Conservation (phyloP, 2,113 vertebrate genomes). For the Boulengeromyrus knoepffleri region DNA sequence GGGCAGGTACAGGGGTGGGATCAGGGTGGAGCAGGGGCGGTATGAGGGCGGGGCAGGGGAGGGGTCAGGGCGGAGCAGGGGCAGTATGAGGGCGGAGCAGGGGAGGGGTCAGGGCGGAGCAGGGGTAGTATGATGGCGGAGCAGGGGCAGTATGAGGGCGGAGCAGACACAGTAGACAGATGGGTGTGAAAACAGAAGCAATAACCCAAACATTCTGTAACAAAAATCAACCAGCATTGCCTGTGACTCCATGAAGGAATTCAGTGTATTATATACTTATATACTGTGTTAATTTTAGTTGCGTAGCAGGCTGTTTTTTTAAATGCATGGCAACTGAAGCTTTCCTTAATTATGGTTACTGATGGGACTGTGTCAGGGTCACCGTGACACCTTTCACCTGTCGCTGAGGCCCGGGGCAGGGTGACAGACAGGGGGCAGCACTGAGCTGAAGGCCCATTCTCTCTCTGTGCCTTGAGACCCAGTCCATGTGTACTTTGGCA, state of each 20-base stretch:
- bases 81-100: too few relatives aligned
- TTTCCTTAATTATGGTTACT: neutral
- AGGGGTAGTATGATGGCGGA: too few relatives aligned
- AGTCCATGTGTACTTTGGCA: conserved; percentile 17
- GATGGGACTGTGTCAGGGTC: neutral
- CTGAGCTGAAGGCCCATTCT: neutral
- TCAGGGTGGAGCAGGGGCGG: too few relatives aligned
- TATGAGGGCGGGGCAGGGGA: too few relatives aligned
- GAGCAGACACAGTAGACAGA: too few relatives aligned
- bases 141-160: conserved; percentile 18
- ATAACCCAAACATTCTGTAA: neutral
- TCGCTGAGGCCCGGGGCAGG: neutral
- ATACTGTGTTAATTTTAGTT: neutral
- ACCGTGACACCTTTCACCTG: neutral
- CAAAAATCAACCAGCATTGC: neutral
- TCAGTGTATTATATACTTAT: neutral
- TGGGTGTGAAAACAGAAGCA: neutral
- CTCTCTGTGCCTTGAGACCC: neutral
- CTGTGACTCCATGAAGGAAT: neutral
- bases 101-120: too few relatives aligned
- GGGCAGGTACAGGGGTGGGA: too few relatives aligned
- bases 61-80: too few relatives aligned
- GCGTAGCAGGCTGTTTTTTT: neutral
- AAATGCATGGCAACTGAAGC: neutral
- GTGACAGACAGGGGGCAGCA: neutral